Base-by-base conservation (phyloP, 2,113 vertebrate genomes). In the Vimba vimba region DNA sequence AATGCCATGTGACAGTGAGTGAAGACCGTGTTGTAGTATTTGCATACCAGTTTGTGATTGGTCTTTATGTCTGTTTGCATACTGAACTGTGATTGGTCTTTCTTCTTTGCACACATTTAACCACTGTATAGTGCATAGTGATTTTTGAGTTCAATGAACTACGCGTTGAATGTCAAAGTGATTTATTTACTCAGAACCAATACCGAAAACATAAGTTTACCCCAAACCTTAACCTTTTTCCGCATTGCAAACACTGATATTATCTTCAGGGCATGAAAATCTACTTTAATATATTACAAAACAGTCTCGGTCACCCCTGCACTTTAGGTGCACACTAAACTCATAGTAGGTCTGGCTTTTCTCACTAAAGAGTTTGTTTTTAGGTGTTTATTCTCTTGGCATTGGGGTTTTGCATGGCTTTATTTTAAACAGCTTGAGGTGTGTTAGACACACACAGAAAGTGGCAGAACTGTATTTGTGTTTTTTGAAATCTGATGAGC, bases 371-470 rank as follows among this genome's bases (percentile, higher is more conserved):
- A 23, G 15, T 79, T 78, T 55, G 25, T 30, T 55, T 79, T 43
- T 25, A 60, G 55, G 52, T 79, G 55, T n/a, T 79, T 79, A 79
- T 79, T 62, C 10, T 5, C 57, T 79, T 36, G 77, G 77, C 36
- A 45, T 47, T 73, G 21, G 69, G 21, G 19, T 12, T 79, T 57
- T 79, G 9, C 27, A 33, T 77, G 25, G 27, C 39, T 60, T 60
- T 60, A 60, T n/a, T 73, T 43, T 73, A 15, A 79, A 62, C 77
- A 79, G 55, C 12, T 47, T 2, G 9, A 7, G 60, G 6, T 81
- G n/a, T 81, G 39, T 66, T 30, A 39, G 50, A 43, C 15, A 62
- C 23, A 50, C 6, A 66, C 43, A 50, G 13, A 81, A 81, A 7
- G 39, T 66, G 43, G 79, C 17, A 62, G 15, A 81, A 13, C 78